Base-by-base conservation (phyloP, 2,888 invertebrate genomes). In the Byasa hedistus region DNA sequence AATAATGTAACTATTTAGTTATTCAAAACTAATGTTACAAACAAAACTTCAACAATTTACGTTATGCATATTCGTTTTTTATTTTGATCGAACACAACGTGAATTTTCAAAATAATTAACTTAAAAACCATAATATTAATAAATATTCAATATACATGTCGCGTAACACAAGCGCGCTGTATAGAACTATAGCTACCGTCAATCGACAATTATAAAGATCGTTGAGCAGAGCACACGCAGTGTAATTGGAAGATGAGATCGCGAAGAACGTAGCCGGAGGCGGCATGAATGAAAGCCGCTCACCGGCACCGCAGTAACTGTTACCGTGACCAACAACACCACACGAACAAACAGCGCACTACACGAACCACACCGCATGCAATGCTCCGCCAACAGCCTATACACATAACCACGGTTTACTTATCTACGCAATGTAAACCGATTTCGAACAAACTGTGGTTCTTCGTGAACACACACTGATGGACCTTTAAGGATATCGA, bases 261-360 rank as follows among this genome's bases (percentile, higher is more conserved):
- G 86, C 83, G 84, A 86, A 86, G 87, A 89, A 85, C 89, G 84
- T 85, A 82, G 87, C 91, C 87, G 74, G 83, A 82, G 90, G 91
- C 90, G 87, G 88, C 84, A 89, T 91, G 89, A 91, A 91, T 91
- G 91, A 91, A 90, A 91, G 91, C 89, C 85, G 84, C 85, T 87
- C 85, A 83, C 86, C 79, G 85, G 76, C 86, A 82, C 75, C 82
- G 82, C 82, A 84, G 85, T 84, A 81, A 84, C 80, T 79, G 76
- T 78, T 79, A 75, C 78, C 73, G 72, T 75, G 74, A 75, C 77
- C 75, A 22, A 71, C 71, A 72, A 78, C 78, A 78, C 78, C 76
- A 75, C 73, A 77, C 70, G 79, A 81, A 81, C 76, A 76, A 81
- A 75, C 72, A 74, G 54, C 69, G 78, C 36, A 69, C 64, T 58